Evolutionary conservation across 2,797 vertebrate genomes (phyloP).

Genomic region (Semaprochilodus insignis): DNA sequence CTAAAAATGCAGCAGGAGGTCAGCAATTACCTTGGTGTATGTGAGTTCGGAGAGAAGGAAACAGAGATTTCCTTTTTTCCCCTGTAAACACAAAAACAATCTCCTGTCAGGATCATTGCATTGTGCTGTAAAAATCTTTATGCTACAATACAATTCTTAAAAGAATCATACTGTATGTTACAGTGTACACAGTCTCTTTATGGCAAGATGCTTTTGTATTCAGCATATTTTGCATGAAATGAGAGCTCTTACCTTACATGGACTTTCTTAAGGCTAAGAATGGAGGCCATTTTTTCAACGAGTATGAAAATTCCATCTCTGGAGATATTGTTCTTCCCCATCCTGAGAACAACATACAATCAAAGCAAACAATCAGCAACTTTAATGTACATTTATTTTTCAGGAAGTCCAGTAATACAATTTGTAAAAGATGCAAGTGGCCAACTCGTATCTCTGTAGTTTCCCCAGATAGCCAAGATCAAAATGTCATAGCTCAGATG

Average conservation of each 20-base stretch:
- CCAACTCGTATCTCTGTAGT: no score
- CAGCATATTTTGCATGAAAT: background rate
- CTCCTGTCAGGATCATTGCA: no score
- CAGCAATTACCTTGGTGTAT: slow-evolving; percentile 62
- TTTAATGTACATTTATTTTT: background rate
- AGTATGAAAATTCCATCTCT: slow-evolving; percentile 72
- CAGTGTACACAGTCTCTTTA: background rate
- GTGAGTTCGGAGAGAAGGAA: slow-evolving; percentile 60
- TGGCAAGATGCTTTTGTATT: no score
- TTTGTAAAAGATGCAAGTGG: no score
- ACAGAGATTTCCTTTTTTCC: slow-evolving; percentile 67
- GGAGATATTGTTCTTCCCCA: slow-evolving; percentile 81
- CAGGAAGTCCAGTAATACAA: no score
- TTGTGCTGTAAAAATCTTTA: background rate
- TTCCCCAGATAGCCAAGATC: no score
- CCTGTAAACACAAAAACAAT: slow-evolving; percentile 57
- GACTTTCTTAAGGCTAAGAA: slow-evolving; percentile 72
- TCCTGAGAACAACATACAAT: slow-evolving; percentile 68
- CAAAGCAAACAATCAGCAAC: background rate
- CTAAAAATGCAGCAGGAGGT: background rate
- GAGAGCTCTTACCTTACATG: slow-evolving; percentile 75
- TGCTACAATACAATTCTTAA: background rate
- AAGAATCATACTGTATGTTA: background rate
- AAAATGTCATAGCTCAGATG: no score
- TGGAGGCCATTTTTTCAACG: slow-evolving; percentile 69